Conservation (phyloP, 53 echinoderm and acorn worm species). For the Paracentrotus lividus region DNA sequence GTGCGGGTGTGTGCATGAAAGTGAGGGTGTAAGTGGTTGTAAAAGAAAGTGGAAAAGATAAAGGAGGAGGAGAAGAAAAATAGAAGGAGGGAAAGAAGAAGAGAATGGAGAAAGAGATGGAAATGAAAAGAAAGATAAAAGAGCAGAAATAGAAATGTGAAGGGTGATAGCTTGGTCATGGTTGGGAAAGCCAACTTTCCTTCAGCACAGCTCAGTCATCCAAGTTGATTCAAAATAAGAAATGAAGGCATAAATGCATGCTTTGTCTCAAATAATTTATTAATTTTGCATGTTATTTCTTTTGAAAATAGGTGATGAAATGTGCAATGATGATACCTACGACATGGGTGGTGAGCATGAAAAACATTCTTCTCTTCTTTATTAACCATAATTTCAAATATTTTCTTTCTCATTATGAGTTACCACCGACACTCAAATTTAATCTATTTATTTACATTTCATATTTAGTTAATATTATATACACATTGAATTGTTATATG, state of each 20-base stretch:
- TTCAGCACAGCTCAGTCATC: not conserved
- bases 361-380: not conserved
- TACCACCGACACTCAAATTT: too few species aligned
- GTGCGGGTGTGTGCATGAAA: not conserved
- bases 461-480: too few species aligned
- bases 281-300: slow-evolving; percentile 28
- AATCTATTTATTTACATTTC: too few species aligned
- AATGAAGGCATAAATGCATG: not conserved
- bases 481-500: too few species aligned
- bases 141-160: not conserved
- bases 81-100: not conserved
- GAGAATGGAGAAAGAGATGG: not conserved
- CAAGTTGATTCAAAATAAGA: not conserved
- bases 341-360: not conserved
- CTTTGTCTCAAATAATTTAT: not conserved
- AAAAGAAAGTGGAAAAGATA: not conserved
- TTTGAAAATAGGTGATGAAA: not conserved
- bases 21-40: not conserved
- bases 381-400: too few species aligned
- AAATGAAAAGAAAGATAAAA: too few species aligned
- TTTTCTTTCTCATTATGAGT: too few species aligned
- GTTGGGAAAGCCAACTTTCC: not conserved
- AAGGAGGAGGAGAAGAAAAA: not conserved
- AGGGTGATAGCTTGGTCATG: too few species aligned
- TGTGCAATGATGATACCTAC: not conserved